phyloP scores from a whole-genome alignment of 2,113 vertebrate species.

The Thalassoma bifasciatum region DNA sequence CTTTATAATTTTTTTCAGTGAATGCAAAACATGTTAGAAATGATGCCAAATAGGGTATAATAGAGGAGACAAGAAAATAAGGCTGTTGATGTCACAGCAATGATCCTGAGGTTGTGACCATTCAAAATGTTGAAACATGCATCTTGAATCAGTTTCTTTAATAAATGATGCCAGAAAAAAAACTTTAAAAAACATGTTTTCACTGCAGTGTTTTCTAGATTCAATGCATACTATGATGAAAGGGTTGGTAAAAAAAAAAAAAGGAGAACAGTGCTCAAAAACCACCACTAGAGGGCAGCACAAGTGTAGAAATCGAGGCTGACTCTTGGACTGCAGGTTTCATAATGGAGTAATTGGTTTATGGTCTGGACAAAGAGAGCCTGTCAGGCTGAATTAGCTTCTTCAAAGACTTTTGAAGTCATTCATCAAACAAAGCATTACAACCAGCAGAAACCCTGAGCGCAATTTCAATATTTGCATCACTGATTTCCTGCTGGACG shows the following conservation, averaged over 20 bases:
- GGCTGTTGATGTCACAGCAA: too few relatives aligned
- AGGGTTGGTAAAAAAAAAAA: too few relatives aligned
- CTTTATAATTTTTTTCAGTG: too few relatives aligned
- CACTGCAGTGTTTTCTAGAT: not conserved
- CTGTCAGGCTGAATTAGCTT: not conserved
- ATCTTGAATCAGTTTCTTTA: too few relatives aligned
- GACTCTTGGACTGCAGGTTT: not conserved
- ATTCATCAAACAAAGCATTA: not conserved
- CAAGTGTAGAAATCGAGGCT: slow-evolving; percentile 41
- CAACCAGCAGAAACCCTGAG: not conserved
- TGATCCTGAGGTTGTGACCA: too few relatives aligned
- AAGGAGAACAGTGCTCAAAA: not conserved
- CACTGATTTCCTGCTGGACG: not conserved
- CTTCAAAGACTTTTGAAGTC: not conserved
- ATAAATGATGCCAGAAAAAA: too few relatives aligned
- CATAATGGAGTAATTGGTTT: not conserved
- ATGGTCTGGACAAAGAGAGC: slow-evolving; percentile 14
- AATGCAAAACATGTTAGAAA: too few relatives aligned
- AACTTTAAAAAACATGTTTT: too few relatives aligned
- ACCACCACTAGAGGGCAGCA: slow-evolving; percentile 69
- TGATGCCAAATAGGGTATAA: too few relatives aligned
- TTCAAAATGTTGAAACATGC: too few relatives aligned
- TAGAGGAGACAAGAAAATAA: too few relatives aligned
- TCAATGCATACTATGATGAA: not conserved
- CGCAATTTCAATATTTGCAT: not conserved